Base-by-base conservation (phyloP, 2,113 vertebrate genomes). In the Coryphaenoides rupestris region DNA sequence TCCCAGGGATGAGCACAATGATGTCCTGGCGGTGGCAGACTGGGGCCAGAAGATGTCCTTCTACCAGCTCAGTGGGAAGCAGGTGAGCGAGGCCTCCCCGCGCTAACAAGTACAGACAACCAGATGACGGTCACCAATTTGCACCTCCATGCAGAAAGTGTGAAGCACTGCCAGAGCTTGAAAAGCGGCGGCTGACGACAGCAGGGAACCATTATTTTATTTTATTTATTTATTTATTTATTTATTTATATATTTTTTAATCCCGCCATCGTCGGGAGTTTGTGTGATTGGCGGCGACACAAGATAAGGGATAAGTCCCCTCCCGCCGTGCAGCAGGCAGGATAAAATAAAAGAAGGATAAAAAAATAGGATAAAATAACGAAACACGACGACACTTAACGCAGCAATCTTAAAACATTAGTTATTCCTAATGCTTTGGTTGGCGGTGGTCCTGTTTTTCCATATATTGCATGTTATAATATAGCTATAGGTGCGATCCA, bases 31-130 rank as follows among this genome's bases (percentile, higher is more conserved):
- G 62, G 94, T 99, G 72, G 94, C 96, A 82, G 97, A 98, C 77
- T 99, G 97, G 97, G 94, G 96, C 58, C 96, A 97, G 85, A 96
- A 90, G 65, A 91, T 99, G 76, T 98, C 97, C 62, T 98, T 99
- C 85, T 99, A 98, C 84, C 95, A 98, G 63, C 94, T 99, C 33
- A 98, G 97, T 86, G 96, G 97, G 69, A 98, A 98, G 65, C 96
- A 98, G 93, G 95, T 99, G 88, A 78, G 26, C 55, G 47, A 60
- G 22, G 26, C 46, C 55, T 60, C 40, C 19, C 13, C 23, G 5
- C 9, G n/a, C 16, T 19, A 28, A 17, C 26, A 24, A 16, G 21
- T 56, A 52, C 19, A 16, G 19, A 24, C n/a, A 74, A n/a, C 45
- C 46, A 5, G 14, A 33, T 19, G 14, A 55, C 23, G 9, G 47